Conservation (phyloP, 2,113 vertebrate species). For the Etheostoma cragini region DNA sequence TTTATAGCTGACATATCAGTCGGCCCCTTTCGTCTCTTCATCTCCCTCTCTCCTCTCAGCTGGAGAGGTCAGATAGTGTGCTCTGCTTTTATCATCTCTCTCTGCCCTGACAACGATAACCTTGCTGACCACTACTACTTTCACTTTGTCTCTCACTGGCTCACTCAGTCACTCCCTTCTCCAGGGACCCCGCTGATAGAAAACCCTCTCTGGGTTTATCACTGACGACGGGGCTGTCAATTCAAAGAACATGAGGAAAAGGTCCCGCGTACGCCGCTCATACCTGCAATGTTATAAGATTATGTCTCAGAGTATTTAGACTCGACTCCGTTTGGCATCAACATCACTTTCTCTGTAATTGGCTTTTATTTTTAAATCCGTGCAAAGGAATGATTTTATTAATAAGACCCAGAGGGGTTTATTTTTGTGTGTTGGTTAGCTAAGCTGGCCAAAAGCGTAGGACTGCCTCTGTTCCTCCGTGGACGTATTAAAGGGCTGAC, state of each 20-base stretch:
- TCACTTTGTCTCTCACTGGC: background rate
- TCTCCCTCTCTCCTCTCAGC: slow-evolving; percentile 4
- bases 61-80: slow-evolving; percentile 1
- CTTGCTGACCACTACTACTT: slow-evolving; percentile 23
- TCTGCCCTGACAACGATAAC: background rate
- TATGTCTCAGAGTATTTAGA: background rate
- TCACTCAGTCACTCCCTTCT: slow-evolving; percentile 5
- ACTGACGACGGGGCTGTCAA: background rate
- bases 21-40: background rate
- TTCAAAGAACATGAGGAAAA: background rate
- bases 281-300: background rate
- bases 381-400: background rate
- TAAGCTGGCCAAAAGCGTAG: slow-evolving; percentile 22
- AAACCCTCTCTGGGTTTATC: background rate
- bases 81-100: slow-evolving; percentile 39
- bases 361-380: background rate
- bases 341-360: background rate
- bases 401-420: slow-evolving; percentile 39
- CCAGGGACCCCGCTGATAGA: slow-evolving; percentile 5
- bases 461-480: background rate
- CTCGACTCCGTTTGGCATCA: background rate
- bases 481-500: background rate
- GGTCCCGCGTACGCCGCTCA: background rate
- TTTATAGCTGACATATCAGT: slow-evolving; percentile 5
- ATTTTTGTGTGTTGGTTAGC: slow-evolving; percentile 21